Evolutionary conservation across 2,113 vertebrate species (phyloP).

Genomic region (Myotis davidii): DNA sequence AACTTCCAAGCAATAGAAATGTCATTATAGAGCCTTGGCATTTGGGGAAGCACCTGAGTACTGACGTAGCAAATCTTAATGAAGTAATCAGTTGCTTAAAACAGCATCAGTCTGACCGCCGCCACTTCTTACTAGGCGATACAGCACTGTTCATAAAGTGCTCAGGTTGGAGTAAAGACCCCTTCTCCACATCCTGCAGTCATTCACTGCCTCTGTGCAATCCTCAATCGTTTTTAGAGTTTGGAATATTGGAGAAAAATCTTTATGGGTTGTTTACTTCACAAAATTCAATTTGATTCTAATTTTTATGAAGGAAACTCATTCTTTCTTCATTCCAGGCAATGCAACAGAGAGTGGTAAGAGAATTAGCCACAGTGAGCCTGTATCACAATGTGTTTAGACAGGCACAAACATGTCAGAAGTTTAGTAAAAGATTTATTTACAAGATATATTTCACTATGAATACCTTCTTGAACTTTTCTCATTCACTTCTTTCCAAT

Average conservation of each 20-base stretch:
- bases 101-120: background rate
- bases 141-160: conserved; percentile 48
- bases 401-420: background rate
- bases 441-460: background rate
- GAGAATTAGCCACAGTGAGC: conserved; percentile 14
- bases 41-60: background rate
- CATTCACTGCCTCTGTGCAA: background rate
- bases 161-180: background rate
- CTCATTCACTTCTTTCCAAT: background rate
- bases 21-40: background rate
- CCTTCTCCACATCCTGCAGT: background rate
- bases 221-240: conserved; percentile 13
- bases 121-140: conserved; percentile 47
- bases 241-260: background rate
- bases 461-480: background rate
- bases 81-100: background rate
- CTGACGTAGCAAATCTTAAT: background rate
- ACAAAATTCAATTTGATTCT: background rate
- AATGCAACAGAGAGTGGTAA: conserved; percentile 68
- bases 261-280: background rate
- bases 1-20: background rate
- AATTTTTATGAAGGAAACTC: conserved; percentile 53
- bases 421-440: background rate
- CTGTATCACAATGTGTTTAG: background rate
- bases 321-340: conserved; percentile 65